Evolutionary conservation across 2,113 vertebrate species (phyloP).

Genomic region (Pandion haliaetus): DNA sequence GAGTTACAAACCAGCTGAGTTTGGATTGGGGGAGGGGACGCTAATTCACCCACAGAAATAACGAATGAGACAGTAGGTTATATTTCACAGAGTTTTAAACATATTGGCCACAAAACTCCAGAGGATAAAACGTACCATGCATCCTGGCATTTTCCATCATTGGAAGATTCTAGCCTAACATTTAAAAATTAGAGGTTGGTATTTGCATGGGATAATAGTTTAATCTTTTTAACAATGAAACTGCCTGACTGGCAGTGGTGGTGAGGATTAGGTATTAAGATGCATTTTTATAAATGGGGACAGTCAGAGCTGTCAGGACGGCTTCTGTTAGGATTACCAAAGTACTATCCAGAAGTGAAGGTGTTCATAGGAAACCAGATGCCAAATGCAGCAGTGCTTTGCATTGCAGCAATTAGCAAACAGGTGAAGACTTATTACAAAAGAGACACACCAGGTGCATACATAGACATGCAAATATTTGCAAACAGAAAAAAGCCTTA

Average conservation of each 20-base stretch:
- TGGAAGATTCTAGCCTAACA: neutral
- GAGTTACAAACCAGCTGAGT: neutral
- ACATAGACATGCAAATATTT: accelerated
- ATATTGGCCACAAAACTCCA: neutral
- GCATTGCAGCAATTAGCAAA: neutral
- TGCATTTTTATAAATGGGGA: neutral
- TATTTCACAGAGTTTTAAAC: neutral
- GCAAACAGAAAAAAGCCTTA: neutral
- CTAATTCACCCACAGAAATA: neutral
- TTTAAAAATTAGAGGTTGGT: neutral
- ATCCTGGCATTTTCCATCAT: neutral
- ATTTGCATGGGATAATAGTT: neutral
- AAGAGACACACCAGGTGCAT: neutral
- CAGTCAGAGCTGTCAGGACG: neutral
- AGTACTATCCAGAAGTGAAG: neutral
- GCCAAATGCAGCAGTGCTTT: neutral
- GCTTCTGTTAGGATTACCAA: neutral
- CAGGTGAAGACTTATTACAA: neutral
- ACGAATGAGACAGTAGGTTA: neutral
- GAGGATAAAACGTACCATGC: neutral
- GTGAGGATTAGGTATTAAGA: neutral
- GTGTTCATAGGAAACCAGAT: neutral
- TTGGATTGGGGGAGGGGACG: neutral
- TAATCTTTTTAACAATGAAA: neutral
- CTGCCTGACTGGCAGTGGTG: neutral